These are phyloP conservation scores for Sarcoramphus papa DNA, from an alignment of 2,797 vertebrate species.

Conservation along the genomic window DNA sequence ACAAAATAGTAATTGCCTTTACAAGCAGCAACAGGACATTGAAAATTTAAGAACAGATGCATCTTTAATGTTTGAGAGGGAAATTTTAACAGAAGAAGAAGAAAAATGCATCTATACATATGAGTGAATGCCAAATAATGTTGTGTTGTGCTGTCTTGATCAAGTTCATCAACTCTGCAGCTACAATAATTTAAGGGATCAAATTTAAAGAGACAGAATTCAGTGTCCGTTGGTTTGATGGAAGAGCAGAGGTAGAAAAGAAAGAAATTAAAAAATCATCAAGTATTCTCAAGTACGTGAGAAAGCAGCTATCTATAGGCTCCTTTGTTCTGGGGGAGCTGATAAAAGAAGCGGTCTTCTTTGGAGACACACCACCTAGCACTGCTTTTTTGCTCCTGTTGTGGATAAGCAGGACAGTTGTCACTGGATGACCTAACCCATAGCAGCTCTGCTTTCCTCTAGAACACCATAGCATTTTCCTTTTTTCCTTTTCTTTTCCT, in stretches of 20 bases:
- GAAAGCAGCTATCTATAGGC: conserved; percentile 45
- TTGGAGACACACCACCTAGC: background rate
- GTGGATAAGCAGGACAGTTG: background rate
- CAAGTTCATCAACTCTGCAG: background rate
- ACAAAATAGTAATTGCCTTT: background rate
- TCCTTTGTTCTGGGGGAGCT: conserved; percentile 27
- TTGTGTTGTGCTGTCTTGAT: background rate
- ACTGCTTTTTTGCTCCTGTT: background rate
- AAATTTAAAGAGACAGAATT: conserved; percentile 25
- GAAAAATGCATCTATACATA: background rate
- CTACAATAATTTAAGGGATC: background rate
- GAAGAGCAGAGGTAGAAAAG: background rate
- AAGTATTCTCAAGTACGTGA: conserved; percentile 53
- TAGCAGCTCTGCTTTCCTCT: background rate
- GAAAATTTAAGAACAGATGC: background rate
- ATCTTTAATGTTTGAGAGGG: background rate
- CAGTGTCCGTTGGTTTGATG: background rate
- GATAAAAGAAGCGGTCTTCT: conserved; percentile 3
- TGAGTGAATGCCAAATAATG: background rate
- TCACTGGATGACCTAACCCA: background rate
- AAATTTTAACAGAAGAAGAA: background rate
- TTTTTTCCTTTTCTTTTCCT: background rate
- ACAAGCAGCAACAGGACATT: background rate
- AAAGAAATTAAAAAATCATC: conserved; percentile 46
- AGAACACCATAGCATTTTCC: background rate